Base-by-base conservation (phyloP, 2,113 vertebrate species). In the Macaca mulatta region DNA sequence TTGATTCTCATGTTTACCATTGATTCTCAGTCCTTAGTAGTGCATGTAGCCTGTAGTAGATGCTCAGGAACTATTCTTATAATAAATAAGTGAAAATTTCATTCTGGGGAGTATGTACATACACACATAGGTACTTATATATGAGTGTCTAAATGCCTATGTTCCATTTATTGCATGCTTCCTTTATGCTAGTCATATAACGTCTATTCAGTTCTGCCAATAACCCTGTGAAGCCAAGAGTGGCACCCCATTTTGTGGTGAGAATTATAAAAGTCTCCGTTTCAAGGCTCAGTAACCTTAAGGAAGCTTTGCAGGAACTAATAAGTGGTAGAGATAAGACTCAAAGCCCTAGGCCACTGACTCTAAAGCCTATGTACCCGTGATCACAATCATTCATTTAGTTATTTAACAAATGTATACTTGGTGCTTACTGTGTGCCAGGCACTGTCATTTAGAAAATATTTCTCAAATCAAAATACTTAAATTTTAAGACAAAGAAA, bases 401-500 rank as follows among this genome's bases (percentile, higher is more conserved):
- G 64, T 38, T 17, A 89, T 69, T 91, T 57, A 88, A 43, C n/a
- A 80, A 69, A 88, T 25, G 83, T 1, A 30, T 18, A 43, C 38
- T 81, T 84, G 57, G 7, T 61, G 30, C n/a, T 94, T 59, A 38
- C 35, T 23, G 32, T 25, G 30, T 27, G 9, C 16, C 9, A 18
- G 25, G 13, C 3, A 32, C 72, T 90, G 9, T 32, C 78, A 69
- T 69, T 27, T 14, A 82, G 92, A 93, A 89, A 89, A 55, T 48
- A 67, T 14, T 50, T 43, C 75, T 96, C 82, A 52, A 59, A 91
- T 52, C 27, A 11, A 85, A 82, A 90, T 35, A 50, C 30, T 81
- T 92, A 32, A 13, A 81, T 80, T 85, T 96, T 61, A 79, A 78
- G 20, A 67, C 10, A 79, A 86, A 93, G 50, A 90, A 85, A 84